A percentile compares a stretch with the other conserved stretches of the same genome.
Evolutionary conservation across 2,888 invertebrate species (phyloP).

Genomic region (Heteromurus nitidus): DNA sequence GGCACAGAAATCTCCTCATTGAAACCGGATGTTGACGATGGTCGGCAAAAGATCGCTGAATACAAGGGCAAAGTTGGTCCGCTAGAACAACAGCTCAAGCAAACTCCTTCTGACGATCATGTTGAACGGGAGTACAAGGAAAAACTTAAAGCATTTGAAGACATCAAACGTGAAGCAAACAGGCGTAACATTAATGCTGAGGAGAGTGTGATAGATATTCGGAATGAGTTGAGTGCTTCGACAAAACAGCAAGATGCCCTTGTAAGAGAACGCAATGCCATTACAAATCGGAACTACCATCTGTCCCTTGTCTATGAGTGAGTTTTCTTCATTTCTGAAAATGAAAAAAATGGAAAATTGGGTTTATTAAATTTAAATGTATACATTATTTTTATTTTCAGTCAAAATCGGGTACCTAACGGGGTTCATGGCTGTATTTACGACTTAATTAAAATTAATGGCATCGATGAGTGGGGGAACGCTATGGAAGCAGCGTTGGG

Average conservation of each 20-base stretch:
- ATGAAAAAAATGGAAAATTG: no score
- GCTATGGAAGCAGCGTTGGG: conserved; percentile 92
- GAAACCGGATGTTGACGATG: conserved; percentile 65
- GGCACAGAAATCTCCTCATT: conserved; percentile 64
- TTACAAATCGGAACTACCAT: conserved; percentile 73
- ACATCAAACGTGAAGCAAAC: conserved; percentile 53
- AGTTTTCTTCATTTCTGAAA: conserved; percentile 78
- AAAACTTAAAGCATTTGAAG: conserved; percentile 30
- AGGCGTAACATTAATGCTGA: conserved; percentile 62
- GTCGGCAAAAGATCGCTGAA: conserved; percentile 49
- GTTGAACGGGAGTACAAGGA: conserved; percentile 62
- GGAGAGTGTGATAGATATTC: conserved; percentile 56
- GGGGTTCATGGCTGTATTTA: conserved; percentile 84
- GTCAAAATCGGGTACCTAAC: conserved; percentile 28
- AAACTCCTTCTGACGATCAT: conserved; percentile 68
- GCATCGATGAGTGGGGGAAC: conserved; percentile 80
- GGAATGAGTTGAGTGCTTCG: conserved; percentile 39
- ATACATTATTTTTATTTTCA: conserved; percentile 73
- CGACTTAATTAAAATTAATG: conserved; percentile 83
- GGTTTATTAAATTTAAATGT: conserved; percentile 18
- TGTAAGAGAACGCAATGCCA: conserved; percentile 27
- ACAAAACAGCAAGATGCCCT: conserved; percentile 36
- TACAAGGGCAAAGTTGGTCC: conserved; percentile 24
- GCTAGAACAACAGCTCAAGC: conserved; percentile 46
- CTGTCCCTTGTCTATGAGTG: conserved; percentile 82